Percentiles rank a stretch among this genome's conserved stretches.
These are phyloP conservation scores for Lophius americanus DNA, from an alignment of 2,797 vertebrate species.

Conservation along the genomic window DNA sequence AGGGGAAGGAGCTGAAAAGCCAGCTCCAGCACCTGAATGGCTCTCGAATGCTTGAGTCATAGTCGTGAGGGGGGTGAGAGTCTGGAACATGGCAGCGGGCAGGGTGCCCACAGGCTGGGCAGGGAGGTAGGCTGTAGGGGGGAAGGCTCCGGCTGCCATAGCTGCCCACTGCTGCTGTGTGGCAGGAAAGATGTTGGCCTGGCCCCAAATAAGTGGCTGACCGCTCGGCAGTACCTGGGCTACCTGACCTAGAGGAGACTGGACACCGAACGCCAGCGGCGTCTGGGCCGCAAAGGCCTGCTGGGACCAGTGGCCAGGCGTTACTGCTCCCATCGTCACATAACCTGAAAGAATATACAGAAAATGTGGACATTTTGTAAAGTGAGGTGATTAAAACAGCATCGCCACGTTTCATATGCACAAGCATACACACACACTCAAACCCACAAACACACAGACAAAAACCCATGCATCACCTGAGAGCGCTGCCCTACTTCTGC, in stretches of 20 bases:
- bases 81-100: conserved; percentile 97
- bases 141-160: conserved; percentile 93
- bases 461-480: conserved; percentile 63
- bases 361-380: not conserved
- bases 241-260: conserved; percentile 86
- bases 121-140: conserved; percentile 97
- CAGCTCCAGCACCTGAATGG: conserved; percentile 65
- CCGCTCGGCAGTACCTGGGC: conserved; percentile 96
- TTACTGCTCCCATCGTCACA: conserved; percentile 98
- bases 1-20: conserved; percentile 68
- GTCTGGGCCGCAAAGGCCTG: conserved; percentile 92
- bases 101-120: conserved; percentile 95
- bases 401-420: not conserved
- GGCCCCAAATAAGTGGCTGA: conserved; percentile 97
- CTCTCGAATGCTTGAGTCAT: conserved; percentile 86
- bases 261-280: conserved; percentile 93
- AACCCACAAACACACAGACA: conserved; percentile 33
- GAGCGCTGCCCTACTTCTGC: conserved; percentile 69
- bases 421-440: conserved; percentile 27
- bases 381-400: conserved; percentile 22
- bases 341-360: conserved; percentile 84
- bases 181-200: conserved; percentile 93
- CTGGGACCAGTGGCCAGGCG: conserved; percentile 97
- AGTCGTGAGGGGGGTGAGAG: conserved; percentile 88
- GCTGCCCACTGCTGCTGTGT: conserved; percentile 98